Evolutionary conservation across 2,113 vertebrate species (phyloP), one percentile per base, ranked within the genome.

Genomic region (Chaetura pelagica): DNA sequence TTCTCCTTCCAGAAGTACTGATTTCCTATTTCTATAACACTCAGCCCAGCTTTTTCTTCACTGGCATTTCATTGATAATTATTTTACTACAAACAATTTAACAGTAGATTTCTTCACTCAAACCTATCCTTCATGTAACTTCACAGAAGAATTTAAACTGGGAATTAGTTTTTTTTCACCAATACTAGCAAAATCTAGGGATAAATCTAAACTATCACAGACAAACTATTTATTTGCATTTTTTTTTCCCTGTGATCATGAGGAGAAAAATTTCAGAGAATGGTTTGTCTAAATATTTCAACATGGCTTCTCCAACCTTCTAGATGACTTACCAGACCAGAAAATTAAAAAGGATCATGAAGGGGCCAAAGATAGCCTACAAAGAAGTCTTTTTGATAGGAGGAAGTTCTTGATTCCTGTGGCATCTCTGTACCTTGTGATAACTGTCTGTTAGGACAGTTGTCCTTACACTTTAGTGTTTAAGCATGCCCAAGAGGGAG

Each of bases 181-280:
- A 10, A 51, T 42, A 55, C 11, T 8, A 52, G 16, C 9, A 80
- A 68, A 83, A 59, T 61, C 8, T 32, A 77, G 15, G 9, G 9
- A 52, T 48, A 69, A 84, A 77, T 64, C 49, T 38, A 73, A 22
- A 73, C 5, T 10, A 52, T 30, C 16, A 58, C 5, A 89, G 7
- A 0, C 15, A 67, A 63, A 64, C 20, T 64, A 51, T 14, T 54
- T 78, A 7, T 55, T 48, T 52, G 5, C 2, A 6, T 12, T 78
- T 79, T 77, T 42, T 42, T 42, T 87, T 11, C 54, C 30, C 17
- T 10, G 38, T n/a, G 38, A 51, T 10, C 0, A 0, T n/a, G 63
- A 93, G 55, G 16, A 52, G 15, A 72, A 10, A 42, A 14, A 80
- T 68, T 89, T 72, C 24, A 30, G 18, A 35, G n/a, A 51, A 80